Evolutionary conservation across 2,888 invertebrate genomes (phyloP).

Genomic region (Ichneumoninae sp.): DNA sequence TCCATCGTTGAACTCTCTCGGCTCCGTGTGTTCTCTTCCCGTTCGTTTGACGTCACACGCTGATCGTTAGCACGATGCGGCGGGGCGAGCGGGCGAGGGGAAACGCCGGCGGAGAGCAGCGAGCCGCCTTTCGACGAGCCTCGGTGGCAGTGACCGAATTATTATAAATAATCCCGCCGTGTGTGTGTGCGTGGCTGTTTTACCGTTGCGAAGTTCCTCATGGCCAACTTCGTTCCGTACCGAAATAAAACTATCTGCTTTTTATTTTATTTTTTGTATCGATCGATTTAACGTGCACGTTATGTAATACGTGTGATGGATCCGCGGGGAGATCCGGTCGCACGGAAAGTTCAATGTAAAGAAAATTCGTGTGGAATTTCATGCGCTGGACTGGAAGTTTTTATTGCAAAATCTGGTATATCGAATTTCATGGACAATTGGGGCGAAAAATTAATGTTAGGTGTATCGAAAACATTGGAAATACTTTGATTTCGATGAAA

Average conservation of each 20-base stretch:
- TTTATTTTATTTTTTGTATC: not conserved
- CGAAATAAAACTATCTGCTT: slow-evolving; percentile 18
- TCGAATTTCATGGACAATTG: too few relatives aligned
- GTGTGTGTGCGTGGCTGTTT: slow-evolving; percentile 45
- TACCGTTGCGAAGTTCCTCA: slow-evolving; percentile 43
- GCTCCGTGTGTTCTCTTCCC: slow-evolving; percentile 39
- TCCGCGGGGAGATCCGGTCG: not conserved
- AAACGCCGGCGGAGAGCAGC: slow-evolving; percentile 1
- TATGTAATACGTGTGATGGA: not conserved
- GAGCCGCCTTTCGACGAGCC: slow-evolving; percentile 30
- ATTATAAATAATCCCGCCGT: slow-evolving; percentile 69
- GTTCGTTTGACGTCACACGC: slow-evolving; percentile 63
- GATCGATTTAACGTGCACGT: not conserved
- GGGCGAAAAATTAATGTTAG: too few relatives aligned
- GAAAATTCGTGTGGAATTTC: too few relatives aligned
- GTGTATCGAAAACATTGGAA: too few relatives aligned
- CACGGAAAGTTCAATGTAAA: not conserved
- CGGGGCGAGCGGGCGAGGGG: slow-evolving; percentile 25
- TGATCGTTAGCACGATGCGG: slow-evolving; percentile 65
- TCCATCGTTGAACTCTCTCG: slow-evolving; percentile 53
- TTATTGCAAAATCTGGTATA: too few relatives aligned
- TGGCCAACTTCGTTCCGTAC: slow-evolving; percentile 3
- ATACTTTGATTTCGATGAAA: too few relatives aligned
- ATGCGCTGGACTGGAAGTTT: too few relatives aligned
- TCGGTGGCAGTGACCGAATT: slow-evolving; percentile 71